A percentile compares a stretch with the other conserved stretches of the same genome.
Conservation (phyloP, 2,113 vertebrate genomes). For the Anhinga anhinga region DNA sequence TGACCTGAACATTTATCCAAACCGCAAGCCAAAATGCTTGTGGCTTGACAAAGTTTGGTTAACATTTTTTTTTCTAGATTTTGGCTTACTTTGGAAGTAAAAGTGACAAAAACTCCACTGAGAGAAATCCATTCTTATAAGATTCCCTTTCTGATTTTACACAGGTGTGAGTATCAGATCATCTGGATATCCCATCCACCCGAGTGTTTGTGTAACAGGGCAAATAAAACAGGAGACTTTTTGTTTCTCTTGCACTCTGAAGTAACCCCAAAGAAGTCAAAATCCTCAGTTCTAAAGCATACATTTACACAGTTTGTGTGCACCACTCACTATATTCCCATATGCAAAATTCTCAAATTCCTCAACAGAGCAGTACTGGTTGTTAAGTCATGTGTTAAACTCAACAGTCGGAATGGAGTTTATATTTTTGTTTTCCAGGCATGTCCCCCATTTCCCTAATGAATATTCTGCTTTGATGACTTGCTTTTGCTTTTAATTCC, state of each 20-base stretch:
- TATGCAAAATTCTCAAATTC: neutral
- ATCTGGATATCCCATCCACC: neutral
- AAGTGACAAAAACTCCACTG: conserved; percentile 5
- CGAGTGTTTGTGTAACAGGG: neutral
- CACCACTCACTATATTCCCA: neutral
- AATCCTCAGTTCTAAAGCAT: neutral
- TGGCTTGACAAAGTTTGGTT: conserved; percentile 9
- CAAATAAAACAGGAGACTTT: neutral
- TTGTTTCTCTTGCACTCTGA: neutral
- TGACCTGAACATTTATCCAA: neutral
- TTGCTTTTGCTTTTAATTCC: neutral
- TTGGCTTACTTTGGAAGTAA: neutral
- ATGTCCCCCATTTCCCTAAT: neutral
- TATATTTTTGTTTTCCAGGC: neutral
- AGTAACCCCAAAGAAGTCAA: neutral
- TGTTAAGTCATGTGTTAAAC: neutral
- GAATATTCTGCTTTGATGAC: neutral
- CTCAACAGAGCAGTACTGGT: neutral
- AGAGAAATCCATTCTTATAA: neutral
- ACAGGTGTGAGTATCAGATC: neutral
- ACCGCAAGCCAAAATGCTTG: conserved; percentile 10
- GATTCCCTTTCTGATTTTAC: neutral
- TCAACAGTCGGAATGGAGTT: neutral
- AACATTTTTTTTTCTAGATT: neutral
- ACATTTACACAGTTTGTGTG: neutral